phyloP scores from a whole-genome alignment of 2,888 invertebrate species.

The Pseudoips prasinana region DNA sequence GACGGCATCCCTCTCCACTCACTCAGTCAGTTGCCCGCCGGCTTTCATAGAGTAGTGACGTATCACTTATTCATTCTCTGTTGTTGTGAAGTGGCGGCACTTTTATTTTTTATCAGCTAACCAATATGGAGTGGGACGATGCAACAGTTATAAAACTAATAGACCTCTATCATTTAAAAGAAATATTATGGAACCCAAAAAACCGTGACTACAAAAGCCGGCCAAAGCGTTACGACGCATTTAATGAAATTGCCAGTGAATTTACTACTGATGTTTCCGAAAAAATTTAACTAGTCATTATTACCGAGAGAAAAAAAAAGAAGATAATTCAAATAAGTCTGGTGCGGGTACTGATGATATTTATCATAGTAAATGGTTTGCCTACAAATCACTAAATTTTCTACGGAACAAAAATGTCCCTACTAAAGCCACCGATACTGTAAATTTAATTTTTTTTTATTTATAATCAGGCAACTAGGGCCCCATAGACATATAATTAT shows the following conservation, averaged over 20 bases:
- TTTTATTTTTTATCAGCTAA: constrained; percentile 4
- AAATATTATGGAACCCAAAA: constrained; percentile 28
- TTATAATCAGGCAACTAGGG: constrained; percentile 9
- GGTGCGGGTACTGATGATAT: constrained; percentile 19
- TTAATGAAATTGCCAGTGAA: constrained; percentile 27
- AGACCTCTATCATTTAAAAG: constrained; percentile 32
- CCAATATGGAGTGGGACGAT: constrained; percentile 25
- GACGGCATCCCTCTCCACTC: constrained; percentile 10
- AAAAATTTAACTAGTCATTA: constrained; percentile 22
- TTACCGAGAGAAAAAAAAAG: constrained; percentile 24
- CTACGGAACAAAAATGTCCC: constrained; percentile 18
- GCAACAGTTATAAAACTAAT: constrained; percentile 30
- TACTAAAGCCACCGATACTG: constrained; percentile 14
- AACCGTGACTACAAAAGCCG: constrained; percentile 27
- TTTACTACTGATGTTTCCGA: constrained; percentile 27
- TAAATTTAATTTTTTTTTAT: constrained; percentile 6
- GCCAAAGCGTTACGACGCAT: constrained; percentile 27
- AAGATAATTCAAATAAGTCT: constrained; percentile 27
- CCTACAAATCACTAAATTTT: constrained; percentile 24
- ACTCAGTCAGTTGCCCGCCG: constrained; percentile 9
- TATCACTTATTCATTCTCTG: constrained; percentile 6
- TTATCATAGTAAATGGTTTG: constrained; percentile 25
- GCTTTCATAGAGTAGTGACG: constrained; percentile 10
- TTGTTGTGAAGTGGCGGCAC: constrained; percentile 3
- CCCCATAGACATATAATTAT: constrained; percentile 16